Evolutionary conservation across 2,797 vertebrate genomes (phyloP).

Genomic region (Tarsius wallacei): DNA sequence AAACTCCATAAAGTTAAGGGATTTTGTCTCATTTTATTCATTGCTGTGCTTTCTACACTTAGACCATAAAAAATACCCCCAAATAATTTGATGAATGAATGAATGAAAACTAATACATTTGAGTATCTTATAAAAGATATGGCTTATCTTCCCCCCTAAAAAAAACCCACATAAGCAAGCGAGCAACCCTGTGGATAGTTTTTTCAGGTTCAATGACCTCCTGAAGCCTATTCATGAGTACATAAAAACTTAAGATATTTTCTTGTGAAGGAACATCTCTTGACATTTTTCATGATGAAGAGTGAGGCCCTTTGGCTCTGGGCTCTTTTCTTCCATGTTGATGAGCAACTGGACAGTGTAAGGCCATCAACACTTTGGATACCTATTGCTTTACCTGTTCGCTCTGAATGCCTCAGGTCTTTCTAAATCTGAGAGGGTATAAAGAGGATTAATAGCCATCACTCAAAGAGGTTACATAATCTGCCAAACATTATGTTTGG

Average conservation of each 20-base stretch:
- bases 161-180: neutral
- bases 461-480: neutral
- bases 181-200: fast-evolving
- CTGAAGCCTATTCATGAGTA: neutral
- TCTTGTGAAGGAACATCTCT: neutral
- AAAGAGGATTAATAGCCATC: neutral
- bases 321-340: neutral
- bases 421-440: neutral
- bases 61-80: neutral
- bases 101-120: neutral
- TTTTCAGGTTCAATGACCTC: neutral
- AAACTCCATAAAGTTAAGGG: neutral
- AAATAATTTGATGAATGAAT: neutral
- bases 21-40: neutral
- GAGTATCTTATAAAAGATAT: neutral
- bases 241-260: neutral
- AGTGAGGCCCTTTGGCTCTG: neutral
- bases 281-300: neutral
- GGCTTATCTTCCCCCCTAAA: neutral
- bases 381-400: neutral
- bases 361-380: neutral
- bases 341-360: no score
- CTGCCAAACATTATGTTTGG: no score
- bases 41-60: neutral
- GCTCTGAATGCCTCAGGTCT: no score